Evolutionary conservation across 2,797 vertebrate species (phyloP).

Genomic region (Peromyscus attwateri): DNA sequence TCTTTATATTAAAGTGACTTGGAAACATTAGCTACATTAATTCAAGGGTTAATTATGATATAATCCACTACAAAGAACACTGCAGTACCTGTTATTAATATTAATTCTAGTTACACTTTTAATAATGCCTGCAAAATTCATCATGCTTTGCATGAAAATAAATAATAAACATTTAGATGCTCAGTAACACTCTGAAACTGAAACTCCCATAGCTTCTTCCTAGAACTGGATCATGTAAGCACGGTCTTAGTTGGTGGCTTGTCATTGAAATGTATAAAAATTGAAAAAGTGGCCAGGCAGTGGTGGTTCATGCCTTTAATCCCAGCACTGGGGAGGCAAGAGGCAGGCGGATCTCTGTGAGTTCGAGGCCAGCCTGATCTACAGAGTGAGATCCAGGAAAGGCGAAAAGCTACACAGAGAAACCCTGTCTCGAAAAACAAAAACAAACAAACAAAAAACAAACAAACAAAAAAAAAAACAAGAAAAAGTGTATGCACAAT

Average conservation of each 20-base stretch:
- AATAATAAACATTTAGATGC: not conserved
- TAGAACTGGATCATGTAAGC: not conserved
- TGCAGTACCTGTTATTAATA: not conserved
- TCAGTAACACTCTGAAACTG: not conserved
- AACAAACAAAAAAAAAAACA: too few relatives aligned
- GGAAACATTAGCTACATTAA: not conserved
- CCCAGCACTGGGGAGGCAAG: too few relatives aligned
- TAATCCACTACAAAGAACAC: not conserved
- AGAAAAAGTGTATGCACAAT: not conserved
- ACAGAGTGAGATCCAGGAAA: too few relatives aligned
- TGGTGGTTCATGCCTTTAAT: too few relatives aligned
- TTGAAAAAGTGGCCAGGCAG: too few relatives aligned
- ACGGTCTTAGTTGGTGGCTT: not conserved
- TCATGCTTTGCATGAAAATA: not conserved
- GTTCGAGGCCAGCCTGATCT: too few relatives aligned
- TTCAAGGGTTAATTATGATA: not conserved
- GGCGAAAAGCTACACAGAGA: too few relatives aligned
- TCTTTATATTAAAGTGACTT: not conserved
- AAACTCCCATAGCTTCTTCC: not conserved
- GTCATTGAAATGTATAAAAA: not conserved
- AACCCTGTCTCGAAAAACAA: too few relatives aligned
- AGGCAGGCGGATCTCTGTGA: too few relatives aligned
- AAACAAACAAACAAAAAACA: too few relatives aligned
- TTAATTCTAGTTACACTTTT: constrained; percentile 35
- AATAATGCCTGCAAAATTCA: constrained; percentile 25